phyloP scores from a whole-genome alignment of 2,113 vertebrate genomes.

The Osmerus eperlanus region DNA sequence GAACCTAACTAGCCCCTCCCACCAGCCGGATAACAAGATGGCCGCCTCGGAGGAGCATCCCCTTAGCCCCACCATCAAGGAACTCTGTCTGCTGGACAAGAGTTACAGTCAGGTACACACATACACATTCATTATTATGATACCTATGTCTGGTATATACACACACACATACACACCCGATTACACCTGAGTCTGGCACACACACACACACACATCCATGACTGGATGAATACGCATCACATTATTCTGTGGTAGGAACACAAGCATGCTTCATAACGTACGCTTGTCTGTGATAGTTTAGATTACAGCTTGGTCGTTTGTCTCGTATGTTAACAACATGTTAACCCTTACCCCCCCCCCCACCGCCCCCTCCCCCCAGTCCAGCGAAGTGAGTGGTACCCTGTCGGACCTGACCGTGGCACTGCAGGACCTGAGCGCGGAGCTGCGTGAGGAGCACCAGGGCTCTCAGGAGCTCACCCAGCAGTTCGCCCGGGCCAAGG shows the following conservation, averaged over 20 bases:
- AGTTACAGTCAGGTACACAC: conserved; percentile 26
- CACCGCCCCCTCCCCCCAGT: conserved; percentile 57
- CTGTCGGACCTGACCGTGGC: conserved; percentile 89
- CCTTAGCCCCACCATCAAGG: conserved; percentile 73
- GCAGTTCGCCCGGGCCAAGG: conserved; percentile 94
- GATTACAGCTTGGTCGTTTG: too few relatives aligned
- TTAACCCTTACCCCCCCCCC: neutral
- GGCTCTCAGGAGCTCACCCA: conserved; percentile 91
- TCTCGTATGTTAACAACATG: too few relatives aligned
- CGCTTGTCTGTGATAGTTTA: too few relatives aligned
- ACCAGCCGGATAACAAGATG: conserved; percentile 81
- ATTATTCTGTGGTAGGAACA: too few relatives aligned
- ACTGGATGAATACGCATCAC: neutral
- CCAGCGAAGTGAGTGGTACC: conserved; percentile 85
- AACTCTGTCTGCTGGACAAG: conserved; percentile 38
- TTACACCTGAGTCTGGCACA: neutral
- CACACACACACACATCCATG: neutral
- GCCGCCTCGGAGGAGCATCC: conserved; percentile 73
- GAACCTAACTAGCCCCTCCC: conserved; percentile 72
- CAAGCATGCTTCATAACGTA: too few relatives aligned
- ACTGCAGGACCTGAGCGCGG: conserved; percentile 87
- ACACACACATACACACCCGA: conserved; percentile 3
- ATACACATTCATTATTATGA: neutral
- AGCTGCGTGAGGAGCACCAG: conserved; percentile 85
- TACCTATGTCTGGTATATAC: conserved; percentile 15